Conservation (phyloP, 2,113 vertebrate genomes). For the Pteropus alecto region DNA sequence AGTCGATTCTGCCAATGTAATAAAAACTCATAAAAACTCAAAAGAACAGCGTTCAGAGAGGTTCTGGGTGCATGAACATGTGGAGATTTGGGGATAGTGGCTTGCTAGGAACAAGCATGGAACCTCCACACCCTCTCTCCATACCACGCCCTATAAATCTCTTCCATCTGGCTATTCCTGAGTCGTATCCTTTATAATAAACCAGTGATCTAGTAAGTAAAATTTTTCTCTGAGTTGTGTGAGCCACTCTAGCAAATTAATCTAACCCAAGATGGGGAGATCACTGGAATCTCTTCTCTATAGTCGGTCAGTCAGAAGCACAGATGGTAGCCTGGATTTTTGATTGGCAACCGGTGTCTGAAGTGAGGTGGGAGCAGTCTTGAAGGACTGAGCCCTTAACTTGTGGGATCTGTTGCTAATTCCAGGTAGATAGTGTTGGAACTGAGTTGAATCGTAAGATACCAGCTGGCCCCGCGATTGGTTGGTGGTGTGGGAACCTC, state of each 20-base stretch:
- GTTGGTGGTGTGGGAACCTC: background rate
- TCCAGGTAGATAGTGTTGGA: background rate
- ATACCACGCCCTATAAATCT: rapidly evolving
- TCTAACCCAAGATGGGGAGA: background rate
- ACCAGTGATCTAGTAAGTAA: background rate
- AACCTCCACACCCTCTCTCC: background rate
- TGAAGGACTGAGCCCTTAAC: background rate
- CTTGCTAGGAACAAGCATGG: rapidly evolving
- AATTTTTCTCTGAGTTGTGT: background rate
- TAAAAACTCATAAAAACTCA: background rate
- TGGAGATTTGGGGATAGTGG: background rate
- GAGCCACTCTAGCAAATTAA: background rate
- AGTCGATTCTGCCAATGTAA: background rate
- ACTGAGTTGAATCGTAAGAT: background rate
- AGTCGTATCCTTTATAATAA: background rate
- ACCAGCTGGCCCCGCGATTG: background rate
- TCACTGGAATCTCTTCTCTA: background rate
- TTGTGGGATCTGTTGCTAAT: background rate
- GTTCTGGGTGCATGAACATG: background rate
- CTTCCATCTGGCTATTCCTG: background rate
- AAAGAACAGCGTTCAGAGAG: background rate
- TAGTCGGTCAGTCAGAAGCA: background rate
- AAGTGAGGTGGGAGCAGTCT: too few relatives aligned
- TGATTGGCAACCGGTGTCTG: background rate
- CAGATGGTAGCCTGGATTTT: background rate